Percentiles rank a stretch among this genome's conserved stretches.
These are phyloP conservation scores for Microctenopoma lineatum DNA, from an alignment of 2,797 vertebrate species.

Conservation along the genomic window DNA sequence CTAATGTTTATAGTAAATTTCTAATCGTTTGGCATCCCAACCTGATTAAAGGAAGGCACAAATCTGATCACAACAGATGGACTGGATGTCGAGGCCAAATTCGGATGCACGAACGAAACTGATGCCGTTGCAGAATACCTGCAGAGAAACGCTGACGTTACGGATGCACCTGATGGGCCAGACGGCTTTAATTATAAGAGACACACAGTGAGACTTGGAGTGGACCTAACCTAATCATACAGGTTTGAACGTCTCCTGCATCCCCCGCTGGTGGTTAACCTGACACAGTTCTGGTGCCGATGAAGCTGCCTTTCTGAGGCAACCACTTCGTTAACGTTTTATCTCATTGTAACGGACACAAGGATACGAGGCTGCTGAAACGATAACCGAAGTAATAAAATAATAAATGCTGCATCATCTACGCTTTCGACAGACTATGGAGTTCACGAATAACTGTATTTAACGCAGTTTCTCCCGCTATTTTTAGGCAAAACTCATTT, in stretches of 20 bases:
- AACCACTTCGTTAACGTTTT: background rate
- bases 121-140: background rate
- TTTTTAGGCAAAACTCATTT: background rate
- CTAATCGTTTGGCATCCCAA: too few species aligned
- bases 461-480: background rate
- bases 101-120: too few species aligned
- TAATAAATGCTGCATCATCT: accelerated
- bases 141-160: background rate
- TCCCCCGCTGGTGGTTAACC: background rate
- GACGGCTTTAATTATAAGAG: background rate
- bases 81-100: too few species aligned
- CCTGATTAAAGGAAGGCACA: too few species aligned
- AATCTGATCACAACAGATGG: too few species aligned
- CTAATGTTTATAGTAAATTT: too few species aligned
- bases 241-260: background rate
- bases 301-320: background rate
- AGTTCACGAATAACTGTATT: background rate
- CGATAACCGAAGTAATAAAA: too few species aligned
- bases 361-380: too few species aligned
- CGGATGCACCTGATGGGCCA: constrained; percentile 11
- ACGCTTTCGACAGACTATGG: accelerated
- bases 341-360: background rate
- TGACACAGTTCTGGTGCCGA: background rate
- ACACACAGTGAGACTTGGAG: background rate
- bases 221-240: background rate